A percentile compares a stretch with the other conserved stretches of the same genome.
phyloP scores from a whole-genome alignment of 2,797 vertebrate genomes.

The Clarias platycephalus region DNA sequence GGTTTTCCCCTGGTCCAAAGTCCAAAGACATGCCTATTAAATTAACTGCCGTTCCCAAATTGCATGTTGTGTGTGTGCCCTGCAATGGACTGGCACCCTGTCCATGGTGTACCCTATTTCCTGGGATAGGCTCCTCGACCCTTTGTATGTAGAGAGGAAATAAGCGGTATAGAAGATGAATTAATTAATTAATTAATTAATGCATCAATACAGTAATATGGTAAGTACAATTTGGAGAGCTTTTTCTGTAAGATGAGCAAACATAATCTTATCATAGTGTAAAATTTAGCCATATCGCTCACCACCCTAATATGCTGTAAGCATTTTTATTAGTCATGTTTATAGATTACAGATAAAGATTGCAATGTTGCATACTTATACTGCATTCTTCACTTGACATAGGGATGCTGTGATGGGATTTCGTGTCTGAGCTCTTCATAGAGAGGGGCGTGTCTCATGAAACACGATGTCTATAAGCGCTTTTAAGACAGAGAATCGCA shows the following conservation, averaged over 20 bases:
- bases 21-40: too few species aligned
- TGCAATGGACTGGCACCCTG: too few species aligned
- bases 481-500: not conserved
- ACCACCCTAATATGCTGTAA: not conserved
- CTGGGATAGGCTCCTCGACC: too few species aligned
- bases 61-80: too few species aligned
- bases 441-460: not conserved
- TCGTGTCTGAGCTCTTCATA: not conserved
- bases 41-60: too few species aligned
- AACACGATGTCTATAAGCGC: not conserved
- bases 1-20: too few species aligned
- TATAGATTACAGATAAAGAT: not conserved
- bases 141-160: not conserved
- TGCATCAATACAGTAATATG: not conserved
- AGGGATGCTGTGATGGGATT: not conserved
- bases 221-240: too few species aligned
- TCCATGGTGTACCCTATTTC: too few species aligned
- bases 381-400: not conserved
- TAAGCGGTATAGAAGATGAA: too few species aligned
- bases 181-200: too few species aligned
- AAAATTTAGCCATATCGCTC: not conserved
- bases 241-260: not conserved
- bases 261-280: not conserved
- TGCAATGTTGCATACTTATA: not conserved
- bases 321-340: not conserved